Evolutionary conservation across 2,113 vertebrate species (phyloP).

Genomic region (Calyptommatus sinebrachiatus): DNA sequence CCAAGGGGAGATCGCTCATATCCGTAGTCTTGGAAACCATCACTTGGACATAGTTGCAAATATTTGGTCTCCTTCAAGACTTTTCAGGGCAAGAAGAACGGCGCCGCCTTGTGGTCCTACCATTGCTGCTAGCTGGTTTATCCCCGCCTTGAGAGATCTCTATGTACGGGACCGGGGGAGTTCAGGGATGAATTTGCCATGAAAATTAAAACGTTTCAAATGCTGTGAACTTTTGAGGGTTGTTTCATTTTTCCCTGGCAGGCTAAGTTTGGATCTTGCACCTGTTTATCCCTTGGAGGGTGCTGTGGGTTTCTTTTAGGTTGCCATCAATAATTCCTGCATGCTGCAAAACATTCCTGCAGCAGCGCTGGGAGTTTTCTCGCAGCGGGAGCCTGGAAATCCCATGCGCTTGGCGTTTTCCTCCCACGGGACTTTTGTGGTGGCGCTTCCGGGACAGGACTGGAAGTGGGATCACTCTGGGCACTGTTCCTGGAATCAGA

Average conservation of each 20-base stretch:
- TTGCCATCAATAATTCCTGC: too few species aligned
- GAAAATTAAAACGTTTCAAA: conserved; percentile 1
- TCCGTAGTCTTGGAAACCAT: not conserved
- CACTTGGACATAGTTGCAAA: not conserved
- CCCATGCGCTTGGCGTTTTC: too few species aligned
- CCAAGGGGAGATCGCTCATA: not conserved
- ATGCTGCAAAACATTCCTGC: too few species aligned
- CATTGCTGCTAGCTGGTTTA: not conserved
- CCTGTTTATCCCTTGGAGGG: too few species aligned
- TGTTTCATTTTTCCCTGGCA: not conserved
- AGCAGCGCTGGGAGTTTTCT: too few species aligned
- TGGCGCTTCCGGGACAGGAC: too few species aligned
- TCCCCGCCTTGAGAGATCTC: not conserved
- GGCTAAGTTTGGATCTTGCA: not conserved
- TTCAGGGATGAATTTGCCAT: not conserved
- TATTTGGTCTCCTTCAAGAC: not conserved
- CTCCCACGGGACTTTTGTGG: too few species aligned
- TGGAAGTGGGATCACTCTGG: too few species aligned
- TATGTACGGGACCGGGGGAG: not conserved
- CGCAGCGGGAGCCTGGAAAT: too few species aligned
- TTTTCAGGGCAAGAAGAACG: not conserved
- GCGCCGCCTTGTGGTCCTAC: not conserved
- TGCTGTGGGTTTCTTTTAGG: too few species aligned
- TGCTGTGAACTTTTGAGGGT: not conserved
- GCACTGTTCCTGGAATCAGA: too few species aligned